Base-by-base conservation (phyloP, 2,888 invertebrate genomes). In the Drosophila mercatorum region DNA sequence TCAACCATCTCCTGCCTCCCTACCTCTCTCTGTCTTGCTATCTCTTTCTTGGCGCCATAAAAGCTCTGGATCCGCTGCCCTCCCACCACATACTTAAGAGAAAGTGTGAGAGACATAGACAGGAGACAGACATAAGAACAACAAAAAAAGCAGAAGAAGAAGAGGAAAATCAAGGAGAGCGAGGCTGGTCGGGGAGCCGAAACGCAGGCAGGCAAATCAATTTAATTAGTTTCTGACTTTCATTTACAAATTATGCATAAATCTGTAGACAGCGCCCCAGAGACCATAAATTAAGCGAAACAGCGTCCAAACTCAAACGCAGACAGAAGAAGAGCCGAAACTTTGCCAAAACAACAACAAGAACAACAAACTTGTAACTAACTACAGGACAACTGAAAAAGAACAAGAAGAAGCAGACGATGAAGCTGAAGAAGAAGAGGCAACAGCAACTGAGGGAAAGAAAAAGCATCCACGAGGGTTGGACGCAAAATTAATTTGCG, bases 191-290 rank as follows among this genome's bases (percentile, higher is more conserved):
- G 17, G 14, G 36, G 17, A 3, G 53, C 43, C 8, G 43, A 28
- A 65, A 67, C 63, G 79, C 80, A 71, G 68, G 78, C 80, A 71
- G 80, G 78, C 81, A 86, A 86, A 86, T 86, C 85, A 86, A 86
- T 86, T 89, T 86, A 86, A 86, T 86, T 86, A 86, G 89, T 86
- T 86, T 86, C 82, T 89, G 89, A 88, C 89, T 88, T 86, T 86
- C 89, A 87, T 89, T 86, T 85, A 85, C 84, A 85, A 85, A 85
- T 85, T 88, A 85, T 85, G 84, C 84, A 85, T 85, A 85, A 85
- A 85, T 85, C 84, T 85, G 84, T 86, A 85, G 84, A 85, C 84
- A 85, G 89, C 83, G 75, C 84, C 84, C 84, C 77, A 72, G 84
- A 85, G 84, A 85, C 84, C 84, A 85, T 85, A 85, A 85, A 85